A percentile compares a stretch with the other conserved stretches of the same genome.
Evolutionary conservation across 1,140 invertebrate genomes (phyloP).

Genomic region (Maniola jurtina): DNA sequence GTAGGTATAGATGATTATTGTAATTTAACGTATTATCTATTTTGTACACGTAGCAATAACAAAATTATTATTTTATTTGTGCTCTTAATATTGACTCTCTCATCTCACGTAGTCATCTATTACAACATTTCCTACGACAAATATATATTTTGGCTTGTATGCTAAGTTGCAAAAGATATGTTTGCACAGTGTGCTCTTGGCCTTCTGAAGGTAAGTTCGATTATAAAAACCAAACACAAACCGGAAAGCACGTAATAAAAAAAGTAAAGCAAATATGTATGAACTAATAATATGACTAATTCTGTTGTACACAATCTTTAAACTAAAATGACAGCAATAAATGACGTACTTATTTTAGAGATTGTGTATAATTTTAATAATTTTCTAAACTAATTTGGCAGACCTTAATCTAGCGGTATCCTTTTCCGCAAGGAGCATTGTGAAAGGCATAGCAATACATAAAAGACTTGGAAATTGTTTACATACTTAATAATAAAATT

Average conservation of each 20-base stretch:
- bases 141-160: constrained; percentile 12
- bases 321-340: neutral
- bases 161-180: constrained; percentile 15
- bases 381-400: too few species aligned
- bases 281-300: neutral
- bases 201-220: neutral
- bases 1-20: too few species aligned
- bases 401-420: too few species aligned
- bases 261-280: neutral
- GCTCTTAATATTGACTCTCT: constrained; percentile 6
- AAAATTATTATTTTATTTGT: constrained; percentile 6
- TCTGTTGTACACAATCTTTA: neutral
- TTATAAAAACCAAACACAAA: neutral
- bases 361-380: too few species aligned
- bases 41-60: neutral
- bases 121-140: constrained; percentile 11
- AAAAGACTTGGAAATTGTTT: too few species aligned
- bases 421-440: too few species aligned
- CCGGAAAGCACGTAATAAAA: constrained; percentile 1
- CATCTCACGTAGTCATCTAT: constrained; percentile 7
- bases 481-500: too few species aligned
- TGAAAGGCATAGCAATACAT: too few species aligned
- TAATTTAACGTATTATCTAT: neutral
- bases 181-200: constrained; percentile 2
- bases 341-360: neutral